These are phyloP conservation scores for Paguma larvata DNA, from an alignment of 2,797 vertebrate genomes.

Conservation along the genomic window DNA sequence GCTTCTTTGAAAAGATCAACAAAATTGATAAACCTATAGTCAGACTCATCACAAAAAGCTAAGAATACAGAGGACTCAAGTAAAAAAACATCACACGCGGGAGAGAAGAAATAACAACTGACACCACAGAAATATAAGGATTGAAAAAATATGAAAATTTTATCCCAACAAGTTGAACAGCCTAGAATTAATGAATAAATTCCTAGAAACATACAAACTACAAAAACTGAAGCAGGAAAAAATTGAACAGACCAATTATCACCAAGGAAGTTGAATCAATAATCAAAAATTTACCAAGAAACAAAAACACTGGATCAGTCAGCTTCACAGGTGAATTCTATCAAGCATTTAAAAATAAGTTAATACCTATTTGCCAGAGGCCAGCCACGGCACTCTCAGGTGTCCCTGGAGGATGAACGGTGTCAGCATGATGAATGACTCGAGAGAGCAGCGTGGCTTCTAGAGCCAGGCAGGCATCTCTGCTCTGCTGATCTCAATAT, in stretches of 20 bases:
- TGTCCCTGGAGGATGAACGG: no score
- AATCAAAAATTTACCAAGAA: not conserved
- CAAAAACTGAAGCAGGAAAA: not conserved
- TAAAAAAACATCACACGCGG: not conserved
- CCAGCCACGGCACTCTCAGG: no score
- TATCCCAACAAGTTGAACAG: not conserved
- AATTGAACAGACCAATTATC: not conserved
- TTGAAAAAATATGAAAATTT: not conserved
- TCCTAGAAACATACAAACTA: not conserved
- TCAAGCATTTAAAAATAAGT: not conserved
- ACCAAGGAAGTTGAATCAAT: not conserved
- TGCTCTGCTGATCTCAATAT: no score
- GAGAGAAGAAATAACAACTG: no score
- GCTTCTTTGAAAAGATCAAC: not conserved
- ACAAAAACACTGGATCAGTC: not conserved
- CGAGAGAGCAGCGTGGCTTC: no score
- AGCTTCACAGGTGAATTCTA: not conserved
- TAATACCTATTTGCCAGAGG: not conserved
- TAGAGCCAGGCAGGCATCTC: no score
- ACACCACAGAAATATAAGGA: not conserved
- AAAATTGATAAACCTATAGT: not conserved
- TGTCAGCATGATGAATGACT: no score
- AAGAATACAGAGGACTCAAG: not conserved
- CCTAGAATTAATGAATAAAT: not conserved
- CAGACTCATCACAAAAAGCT: not conserved